These are phyloP conservation scores for Ciconia boyciana DNA, from an alignment of 2,113 vertebrate species.

Conservation along the genomic window DNA sequence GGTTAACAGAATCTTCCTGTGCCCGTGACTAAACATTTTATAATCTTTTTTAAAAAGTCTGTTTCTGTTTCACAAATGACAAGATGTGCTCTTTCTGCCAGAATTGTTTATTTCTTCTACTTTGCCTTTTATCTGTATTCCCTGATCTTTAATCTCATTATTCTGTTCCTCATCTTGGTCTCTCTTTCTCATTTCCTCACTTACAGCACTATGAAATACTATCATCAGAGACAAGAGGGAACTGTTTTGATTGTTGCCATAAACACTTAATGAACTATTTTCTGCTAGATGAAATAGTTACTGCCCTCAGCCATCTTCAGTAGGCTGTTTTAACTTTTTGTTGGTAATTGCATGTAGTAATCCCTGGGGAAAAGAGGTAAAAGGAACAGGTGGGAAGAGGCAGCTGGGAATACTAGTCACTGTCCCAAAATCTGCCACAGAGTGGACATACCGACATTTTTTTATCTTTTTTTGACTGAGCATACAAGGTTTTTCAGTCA, in stretches of 20 bases:
- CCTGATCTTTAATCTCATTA: neutral
- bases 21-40: neutral
- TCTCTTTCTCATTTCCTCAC: neutral
- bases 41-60: neutral
- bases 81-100: neutral
- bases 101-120: neutral
- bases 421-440: neutral
- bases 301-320: neutral
- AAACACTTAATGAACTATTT: neutral
- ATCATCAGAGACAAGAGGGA: neutral
- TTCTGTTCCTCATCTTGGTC: neutral
- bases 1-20: neutral
- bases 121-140: neutral
- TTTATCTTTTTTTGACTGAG: neutral
- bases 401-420: neutral
- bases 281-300: neutral
- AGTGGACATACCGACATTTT: neutral
- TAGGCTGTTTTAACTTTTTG: neutral
- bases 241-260: neutral
- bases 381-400: neutral
- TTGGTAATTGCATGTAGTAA: neutral
- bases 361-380: neutral
- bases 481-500: neutral
- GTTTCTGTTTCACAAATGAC: neutral
- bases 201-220: neutral